Conservation (phyloP, 2,113 vertebrate genomes). For the Manacus vitellinus region DNA sequence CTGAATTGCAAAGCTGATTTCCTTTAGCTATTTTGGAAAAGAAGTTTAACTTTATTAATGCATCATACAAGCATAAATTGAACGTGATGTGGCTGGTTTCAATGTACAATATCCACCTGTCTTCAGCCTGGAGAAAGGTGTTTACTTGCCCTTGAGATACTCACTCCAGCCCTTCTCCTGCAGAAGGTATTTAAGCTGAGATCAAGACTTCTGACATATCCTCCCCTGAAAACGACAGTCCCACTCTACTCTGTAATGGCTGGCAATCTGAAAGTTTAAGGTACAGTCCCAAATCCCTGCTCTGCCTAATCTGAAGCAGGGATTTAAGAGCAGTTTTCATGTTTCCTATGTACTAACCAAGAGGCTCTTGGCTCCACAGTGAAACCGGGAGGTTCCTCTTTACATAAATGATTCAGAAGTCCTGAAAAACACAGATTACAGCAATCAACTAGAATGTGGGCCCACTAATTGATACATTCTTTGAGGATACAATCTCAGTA, state of each 20-base stretch:
- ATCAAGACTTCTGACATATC: neutral
- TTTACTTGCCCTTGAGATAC: neutral
- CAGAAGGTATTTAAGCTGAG: neutral
- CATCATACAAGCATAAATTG: neutral
- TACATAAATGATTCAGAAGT: neutral
- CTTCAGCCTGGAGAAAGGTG: neutral
- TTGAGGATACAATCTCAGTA: neutral
- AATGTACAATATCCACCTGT: neutral
- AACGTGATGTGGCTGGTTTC: neutral
- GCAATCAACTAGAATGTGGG: neutral
- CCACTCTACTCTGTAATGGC: neutral
- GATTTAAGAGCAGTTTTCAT: neutral
- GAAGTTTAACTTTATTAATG: neutral
- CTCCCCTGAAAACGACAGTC: fast-evolving
- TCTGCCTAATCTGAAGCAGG: neutral
- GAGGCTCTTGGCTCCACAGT: neutral
- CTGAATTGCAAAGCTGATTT: neutral
- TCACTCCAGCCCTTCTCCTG: neutral
- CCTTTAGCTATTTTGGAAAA: neutral
- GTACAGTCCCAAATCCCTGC: neutral
- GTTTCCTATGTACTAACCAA: neutral
- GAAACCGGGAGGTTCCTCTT: neutral
- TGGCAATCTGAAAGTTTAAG: neutral
- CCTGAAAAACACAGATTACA: neutral
- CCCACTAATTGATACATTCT: neutral